Percentiles rank a stretch among this genome's conserved stretches.
These are phyloP conservation scores for Chrysolina haemoptera DNA, from an alignment of 2,888 invertebrate species.

Conservation along the genomic window DNA sequence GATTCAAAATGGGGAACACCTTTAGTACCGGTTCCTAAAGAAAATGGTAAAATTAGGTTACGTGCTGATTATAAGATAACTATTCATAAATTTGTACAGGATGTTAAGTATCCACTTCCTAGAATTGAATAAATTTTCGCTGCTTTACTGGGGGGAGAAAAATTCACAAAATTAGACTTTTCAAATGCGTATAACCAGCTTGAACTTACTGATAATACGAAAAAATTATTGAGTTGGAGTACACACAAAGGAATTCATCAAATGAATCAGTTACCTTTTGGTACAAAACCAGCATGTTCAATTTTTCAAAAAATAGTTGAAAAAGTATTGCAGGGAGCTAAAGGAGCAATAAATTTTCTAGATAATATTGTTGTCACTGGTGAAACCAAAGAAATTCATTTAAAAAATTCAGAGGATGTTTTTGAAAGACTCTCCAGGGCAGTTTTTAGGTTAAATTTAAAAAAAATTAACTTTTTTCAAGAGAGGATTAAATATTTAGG, in stretches of 20 bases:
- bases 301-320: slow-evolving; percentile 31
- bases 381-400: slow-evolving; percentile 22
- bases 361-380: slow-evolving; percentile 39
- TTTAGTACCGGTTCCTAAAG: no score
- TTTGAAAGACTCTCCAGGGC: slow-evolving; percentile 24
- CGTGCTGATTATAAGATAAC: no score
- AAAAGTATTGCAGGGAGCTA: slow-evolving; percentile 30
- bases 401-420: slow-evolving; percentile 30
- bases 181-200: slow-evolving; percentile 29
- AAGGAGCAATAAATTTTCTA: slow-evolving; percentile 30
- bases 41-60: no score
- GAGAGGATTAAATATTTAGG: slow-evolving; percentile 32
- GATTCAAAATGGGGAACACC: no score
- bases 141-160: slow-evolving; percentile 28
- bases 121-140: slow-evolving; percentile 34
- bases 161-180: slow-evolving; percentile 36
- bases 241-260: no score
- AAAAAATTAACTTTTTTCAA: slow-evolving; percentile 31
- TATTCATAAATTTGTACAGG: slow-evolving; percentile 28
- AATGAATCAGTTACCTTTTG: slow-evolving; percentile 33
- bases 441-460: slow-evolving; percentile 30
- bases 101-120: slow-evolving; percentile 32
- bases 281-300: slow-evolving; percentile 35
- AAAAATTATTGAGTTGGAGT: slow-evolving; percentile 31
- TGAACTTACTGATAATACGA: slow-evolving; percentile 26